phyloP scores from a whole-genome alignment of 2,113 vertebrate species.

The Pelmatolapia mariae region DNA sequence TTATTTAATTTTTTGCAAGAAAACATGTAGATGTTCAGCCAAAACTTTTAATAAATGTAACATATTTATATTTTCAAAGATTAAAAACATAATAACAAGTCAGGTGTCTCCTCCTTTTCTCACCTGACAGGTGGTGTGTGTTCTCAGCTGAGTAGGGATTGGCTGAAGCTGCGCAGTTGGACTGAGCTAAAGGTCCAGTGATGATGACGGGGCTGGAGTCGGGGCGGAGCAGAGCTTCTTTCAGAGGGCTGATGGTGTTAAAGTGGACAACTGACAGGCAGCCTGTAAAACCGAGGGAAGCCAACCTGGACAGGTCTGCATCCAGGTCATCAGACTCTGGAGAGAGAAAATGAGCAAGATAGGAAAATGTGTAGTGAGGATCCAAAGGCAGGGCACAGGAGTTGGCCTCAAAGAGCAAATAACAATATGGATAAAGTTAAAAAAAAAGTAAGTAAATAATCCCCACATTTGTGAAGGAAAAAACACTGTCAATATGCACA shows the following conservation, averaged over 20 bases:
- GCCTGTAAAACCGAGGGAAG: constrained; percentile 81
- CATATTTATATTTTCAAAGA: not conserved
- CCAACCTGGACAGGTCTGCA: constrained; percentile 78
- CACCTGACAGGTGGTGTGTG: constrained; percentile 87
- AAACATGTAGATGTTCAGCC: not conserved
- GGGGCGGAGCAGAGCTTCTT: constrained; percentile 77
- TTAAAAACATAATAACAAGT: not conserved
- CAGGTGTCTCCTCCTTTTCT: not conserved
- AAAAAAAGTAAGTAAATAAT: not conserved
- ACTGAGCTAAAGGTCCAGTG: constrained; percentile 78
- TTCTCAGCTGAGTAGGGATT: constrained; percentile 80
- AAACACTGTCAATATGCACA: not conserved
- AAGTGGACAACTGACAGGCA: constrained; percentile 89
- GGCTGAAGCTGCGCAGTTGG: constrained; percentile 74
- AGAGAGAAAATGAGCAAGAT: accelerated
- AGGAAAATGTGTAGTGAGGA: not conserved
- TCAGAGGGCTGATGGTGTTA: constrained; percentile 84
- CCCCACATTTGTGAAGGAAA: accelerated
- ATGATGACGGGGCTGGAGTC: constrained; percentile 71
- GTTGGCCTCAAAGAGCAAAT: not conserved
- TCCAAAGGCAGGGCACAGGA: not conserved
- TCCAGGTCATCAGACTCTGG: constrained; percentile 66
- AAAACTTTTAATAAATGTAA: not conserved
- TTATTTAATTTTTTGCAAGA: not conserved
- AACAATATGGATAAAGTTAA: not conserved